Evolutionary conservation across 2,888 invertebrate genomes (phyloP).

Genomic region (Nomada fabriciana): DNA sequence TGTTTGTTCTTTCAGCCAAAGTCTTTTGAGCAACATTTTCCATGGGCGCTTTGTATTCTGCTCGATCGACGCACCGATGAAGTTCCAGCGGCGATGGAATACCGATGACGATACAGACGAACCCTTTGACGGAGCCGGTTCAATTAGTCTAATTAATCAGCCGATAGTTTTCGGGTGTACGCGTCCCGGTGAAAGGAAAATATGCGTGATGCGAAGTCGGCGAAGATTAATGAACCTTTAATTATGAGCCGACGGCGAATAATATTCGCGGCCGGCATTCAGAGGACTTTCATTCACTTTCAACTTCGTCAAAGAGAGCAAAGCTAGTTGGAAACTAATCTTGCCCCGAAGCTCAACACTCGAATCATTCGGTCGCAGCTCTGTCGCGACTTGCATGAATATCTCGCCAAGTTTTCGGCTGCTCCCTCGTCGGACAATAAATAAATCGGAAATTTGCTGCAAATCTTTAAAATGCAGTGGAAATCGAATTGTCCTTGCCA

Average conservation of each 20-base stretch:
- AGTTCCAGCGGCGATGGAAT: too few species aligned
- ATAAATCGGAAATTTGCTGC: not conserved
- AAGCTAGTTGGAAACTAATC: conserved; percentile 20
- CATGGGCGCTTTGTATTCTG: too few species aligned
- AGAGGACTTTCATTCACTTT: not conserved
- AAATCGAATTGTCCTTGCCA: not conserved
- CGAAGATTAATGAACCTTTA: conserved; percentile 30
- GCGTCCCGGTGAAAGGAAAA: not conserved
- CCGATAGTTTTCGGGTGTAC: not conserved
- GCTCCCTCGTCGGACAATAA: not conserved
- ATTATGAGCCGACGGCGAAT: conserved; percentile 6
- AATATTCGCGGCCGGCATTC: conserved; percentile 2
- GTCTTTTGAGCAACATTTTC: too few species aligned
- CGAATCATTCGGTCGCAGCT: conserved; percentile 17
- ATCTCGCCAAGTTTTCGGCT: not conserved
- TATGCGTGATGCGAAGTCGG: not conserved
- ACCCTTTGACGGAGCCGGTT: not conserved
- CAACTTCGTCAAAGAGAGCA: not conserved
- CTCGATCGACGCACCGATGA: too few species aligned
- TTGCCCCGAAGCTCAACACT: not conserved
- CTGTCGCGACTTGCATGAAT: conserved; percentile 11
- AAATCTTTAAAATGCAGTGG: not conserved
- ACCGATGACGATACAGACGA: too few species aligned
- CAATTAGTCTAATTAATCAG: conserved; percentile 1
- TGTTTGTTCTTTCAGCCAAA: too few species aligned